These are phyloP conservation scores for Varanus komodoensis DNA, from an alignment of 2,113 vertebrate species.

Conservation along the genomic window DNA sequence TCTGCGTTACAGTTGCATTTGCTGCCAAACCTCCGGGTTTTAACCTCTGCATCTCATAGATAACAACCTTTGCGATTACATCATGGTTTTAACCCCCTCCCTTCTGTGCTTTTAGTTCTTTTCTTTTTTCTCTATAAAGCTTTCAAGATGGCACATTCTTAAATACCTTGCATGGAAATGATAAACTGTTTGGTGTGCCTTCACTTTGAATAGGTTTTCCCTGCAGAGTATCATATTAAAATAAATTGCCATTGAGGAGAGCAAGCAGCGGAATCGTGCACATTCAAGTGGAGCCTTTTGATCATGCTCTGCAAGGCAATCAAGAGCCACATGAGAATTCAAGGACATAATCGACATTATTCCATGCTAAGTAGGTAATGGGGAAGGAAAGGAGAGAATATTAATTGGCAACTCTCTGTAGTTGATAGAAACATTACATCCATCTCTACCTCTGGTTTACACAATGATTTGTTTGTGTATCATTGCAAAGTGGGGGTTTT, in stretches of 20 bases:
- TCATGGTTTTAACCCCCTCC: slow-evolving; percentile 63
- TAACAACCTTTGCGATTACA: slow-evolving; percentile 47
- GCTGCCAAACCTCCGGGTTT: slow-evolving; percentile 51
- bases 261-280: slow-evolving; percentile 75
- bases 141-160: slow-evolving; percentile 76
- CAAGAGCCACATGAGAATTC: slow-evolving; percentile 80
- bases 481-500: slow-evolving; percentile 40
- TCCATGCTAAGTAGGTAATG: slow-evolving; percentile 73
- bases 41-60: slow-evolving; percentile 49
- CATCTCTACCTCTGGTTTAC: slow-evolving; percentile 51
- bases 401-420: slow-evolving; percentile 70
- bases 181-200: slow-evolving; percentile 81
- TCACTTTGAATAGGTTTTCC: slow-evolving; percentile 79
- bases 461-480: neutral
- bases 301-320: slow-evolving; percentile 81
- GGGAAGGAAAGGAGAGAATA: slow-evolving; percentile 67
- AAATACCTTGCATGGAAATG: slow-evolving; percentile 79
- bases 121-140: slow-evolving; percentile 39
- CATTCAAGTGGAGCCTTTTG: slow-evolving; percentile 79
- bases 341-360: slow-evolving; percentile 50
- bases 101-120: slow-evolving; percentile 53
- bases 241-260: slow-evolving; percentile 81
- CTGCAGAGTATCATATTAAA: slow-evolving; percentile 85
- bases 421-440: slow-evolving; percentile 62
- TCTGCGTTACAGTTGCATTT: slow-evolving; percentile 59